Evolutionary conservation across 2,888 invertebrate genomes (phyloP).

Genomic region (Hylaea fasciaria): DNA sequence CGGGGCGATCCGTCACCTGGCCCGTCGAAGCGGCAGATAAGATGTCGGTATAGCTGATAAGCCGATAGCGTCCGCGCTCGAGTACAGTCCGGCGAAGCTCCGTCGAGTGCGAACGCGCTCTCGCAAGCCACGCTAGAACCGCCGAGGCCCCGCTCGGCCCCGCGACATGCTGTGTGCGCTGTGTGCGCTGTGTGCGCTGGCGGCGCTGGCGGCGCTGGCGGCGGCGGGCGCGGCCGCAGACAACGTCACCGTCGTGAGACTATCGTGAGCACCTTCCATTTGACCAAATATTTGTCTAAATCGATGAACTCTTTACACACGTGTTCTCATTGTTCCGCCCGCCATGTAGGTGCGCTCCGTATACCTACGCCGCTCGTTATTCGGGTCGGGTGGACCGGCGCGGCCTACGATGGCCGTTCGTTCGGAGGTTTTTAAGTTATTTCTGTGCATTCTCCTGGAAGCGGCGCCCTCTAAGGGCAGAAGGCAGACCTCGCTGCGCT

Average conservation of each 20-base stretch:
- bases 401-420: conserved; percentile 1
- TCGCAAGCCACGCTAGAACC: not conserved
- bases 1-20: not conserved
- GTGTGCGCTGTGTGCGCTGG: conserved; percentile 10
- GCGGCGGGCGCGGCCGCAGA: conserved; percentile 26
- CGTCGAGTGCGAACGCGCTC: conserved; percentile 11
- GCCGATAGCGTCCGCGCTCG: conserved; percentile 2
- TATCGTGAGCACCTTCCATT: conserved; percentile 51
- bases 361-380: not conserved
- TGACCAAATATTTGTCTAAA: not conserved
- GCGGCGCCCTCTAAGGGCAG: not conserved
- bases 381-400: not conserved
- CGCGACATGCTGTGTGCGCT: conserved; percentile 7
- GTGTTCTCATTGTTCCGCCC: conserved; percentile 7
- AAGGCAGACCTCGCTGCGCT: not conserved
- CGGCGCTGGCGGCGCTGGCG: conserved; percentile 29
- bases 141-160: conserved; percentile 4
- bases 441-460: conserved; percentile 1
- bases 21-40: conserved; percentile 18
- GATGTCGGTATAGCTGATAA: conserved; percentile 28
- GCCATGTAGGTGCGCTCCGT: not conserved
- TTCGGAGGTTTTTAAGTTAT: not conserved
- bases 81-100: not conserved
- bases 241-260: conserved; percentile 55
- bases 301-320: not conserved